Evolutionary conservation across 2,113 vertebrate species (phyloP).

Genomic region (Elaphurus davidianus): DNA sequence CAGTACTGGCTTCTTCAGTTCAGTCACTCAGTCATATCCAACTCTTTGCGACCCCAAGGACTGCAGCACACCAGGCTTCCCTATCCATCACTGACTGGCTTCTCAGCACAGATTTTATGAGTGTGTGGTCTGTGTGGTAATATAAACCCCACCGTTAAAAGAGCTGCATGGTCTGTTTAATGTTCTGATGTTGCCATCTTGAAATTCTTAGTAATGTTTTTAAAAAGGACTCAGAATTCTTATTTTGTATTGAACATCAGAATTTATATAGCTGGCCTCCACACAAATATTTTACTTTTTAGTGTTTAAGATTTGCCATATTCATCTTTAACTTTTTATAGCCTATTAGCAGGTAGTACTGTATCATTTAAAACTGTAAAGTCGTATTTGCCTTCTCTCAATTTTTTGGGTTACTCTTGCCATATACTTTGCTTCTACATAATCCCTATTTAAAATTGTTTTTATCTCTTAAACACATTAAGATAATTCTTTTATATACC

Average conservation of each 20-base stretch:
- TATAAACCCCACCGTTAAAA: background rate
- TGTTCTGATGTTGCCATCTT: background rate
- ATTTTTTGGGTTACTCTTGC: background rate
- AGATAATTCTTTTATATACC: background rate
- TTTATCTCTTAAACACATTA: background rate
- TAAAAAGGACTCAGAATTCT: background rate
- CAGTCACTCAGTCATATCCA: background rate
- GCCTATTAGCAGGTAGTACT: background rate
- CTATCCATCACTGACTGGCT: background rate
- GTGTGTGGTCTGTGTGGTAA: background rate
- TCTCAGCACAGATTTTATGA: background rate
- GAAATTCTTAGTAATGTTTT: background rate
- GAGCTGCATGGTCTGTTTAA: no score
- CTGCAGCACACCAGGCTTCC: rapidly evolving
- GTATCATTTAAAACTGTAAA: background rate
- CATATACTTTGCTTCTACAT: background rate
- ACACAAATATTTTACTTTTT: background rate
- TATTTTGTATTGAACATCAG: background rate
- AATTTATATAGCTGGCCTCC: background rate
- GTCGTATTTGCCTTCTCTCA: background rate
- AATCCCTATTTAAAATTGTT: background rate
- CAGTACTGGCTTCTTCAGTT: background rate
- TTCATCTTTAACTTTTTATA: background rate
- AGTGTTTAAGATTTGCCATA: background rate
- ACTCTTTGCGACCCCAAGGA: rapidly evolving